Evolutionary conservation across 2,888 invertebrate species (phyloP), one percentile per base, ranked within the genome.

Genomic region (Theretra japonica): DNA sequence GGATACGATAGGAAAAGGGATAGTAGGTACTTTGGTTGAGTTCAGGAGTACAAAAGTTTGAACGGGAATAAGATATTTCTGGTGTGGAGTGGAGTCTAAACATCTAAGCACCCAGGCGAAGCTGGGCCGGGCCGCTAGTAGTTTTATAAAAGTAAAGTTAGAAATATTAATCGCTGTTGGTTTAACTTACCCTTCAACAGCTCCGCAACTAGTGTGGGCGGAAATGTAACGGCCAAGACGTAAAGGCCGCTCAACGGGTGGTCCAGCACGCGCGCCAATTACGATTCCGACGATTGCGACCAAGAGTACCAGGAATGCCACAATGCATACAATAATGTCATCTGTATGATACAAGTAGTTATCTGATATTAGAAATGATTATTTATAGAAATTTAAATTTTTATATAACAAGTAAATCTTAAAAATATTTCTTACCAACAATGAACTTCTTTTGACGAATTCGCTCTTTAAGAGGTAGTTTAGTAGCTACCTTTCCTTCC

Each of bases 161-260:
- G n/a, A n/a, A n/a, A 11, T 23, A 41, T 19, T 30, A 21, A 65
- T 62, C n/a, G 71, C 25, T 70, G 2, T 72, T 25, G 60, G n/a
- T 25, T 23, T 70, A 56, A 76, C 83, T 88, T 87, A 96, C 96
- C 98, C 98, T 90, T 98, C 97, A 30, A 97, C 96, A 75, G 94
- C 95, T 70, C 98, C 98, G 85, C 98, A 98, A 57, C 96, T 95
- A 1, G 97, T 97, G 62, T 96, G 95, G 0, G 97, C 96, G 70
- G 96, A 95, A 28, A 97, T 95, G 83, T 94, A 97, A 76, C 96
- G 96, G 19, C 97, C 97, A 77, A 97, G 96, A 68, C 96, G 96
- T 69, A 97, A 84, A 0, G 96, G 96, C 3, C 96, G 95, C 68
- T 95, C 94, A 7, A 89, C 87, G 0, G 95, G 92, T 4, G 94